Evolutionary conservation across 2,888 invertebrate species (phyloP), one percentile per base, ranked within the genome.

Genomic region (Cheilosia variabilis): DNA sequence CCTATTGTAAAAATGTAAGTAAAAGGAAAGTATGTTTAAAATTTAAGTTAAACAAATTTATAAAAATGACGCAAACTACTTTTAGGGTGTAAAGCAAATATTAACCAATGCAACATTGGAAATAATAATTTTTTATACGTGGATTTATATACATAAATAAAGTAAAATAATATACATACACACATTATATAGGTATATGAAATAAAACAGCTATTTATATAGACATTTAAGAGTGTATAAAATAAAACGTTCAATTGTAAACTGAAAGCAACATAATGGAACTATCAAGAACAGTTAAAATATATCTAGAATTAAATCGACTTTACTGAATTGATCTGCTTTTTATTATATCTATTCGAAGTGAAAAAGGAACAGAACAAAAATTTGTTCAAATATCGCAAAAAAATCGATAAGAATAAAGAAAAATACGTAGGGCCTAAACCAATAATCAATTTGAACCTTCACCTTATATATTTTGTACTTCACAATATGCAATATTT

Each of bases 1-100:
- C 82, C 84, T 80, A 69, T 77, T 80, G 87, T 75, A 83, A 83
- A 76, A 86, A 86, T 73, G 63, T 76, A 76, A 60, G 43, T 76
- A 76, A 71, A 73, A 69, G 27, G 69, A 79, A 53, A 57, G 63
- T 80, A 75, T 58, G 75, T 80, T 80, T 80, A 62, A 69, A 55
- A 66, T 55, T 83, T 80, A 79, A 84, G 63, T 84, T 84, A 71
- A 66, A 65, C 50, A 83, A 73, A 68, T 75, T 75, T 50, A 68
- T 68, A 55, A 80, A 76, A 76, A 62, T 41, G 73, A 73, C 78
- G 63, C 71, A 71, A 78, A 77, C 27, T 55, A 63, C 17, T 57
- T 57, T 78, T 65, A 73, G 65, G 41, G 24, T 60, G 7, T 66
- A 73, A 72, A 65, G 66, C 66, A 66, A 63, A 62, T 62, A 60